A percentile compares a stretch with the other conserved stretches of the same genome.
Conservation (phyloP, 2,888 invertebrate genomes). For the Epinotia brunnichana region DNA sequence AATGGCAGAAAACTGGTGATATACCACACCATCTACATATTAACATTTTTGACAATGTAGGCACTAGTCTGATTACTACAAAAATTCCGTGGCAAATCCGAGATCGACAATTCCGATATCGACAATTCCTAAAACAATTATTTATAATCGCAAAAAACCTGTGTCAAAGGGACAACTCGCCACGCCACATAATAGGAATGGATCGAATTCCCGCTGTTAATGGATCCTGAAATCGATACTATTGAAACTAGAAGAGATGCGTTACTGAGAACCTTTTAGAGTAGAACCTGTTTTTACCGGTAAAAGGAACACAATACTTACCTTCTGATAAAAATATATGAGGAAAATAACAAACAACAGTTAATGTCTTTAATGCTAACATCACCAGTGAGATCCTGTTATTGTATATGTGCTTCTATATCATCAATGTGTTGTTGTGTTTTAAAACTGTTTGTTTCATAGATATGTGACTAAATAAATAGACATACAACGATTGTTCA, state of each 20-base stretch:
- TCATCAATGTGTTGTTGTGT: no score
- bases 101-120: neutral
- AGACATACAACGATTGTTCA: no score
- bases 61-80: no score
- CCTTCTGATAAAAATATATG: neutral
- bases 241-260: constrained; percentile 6
- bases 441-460: no score
- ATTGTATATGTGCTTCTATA: no score
- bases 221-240: constrained; percentile 16
- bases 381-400: no score
- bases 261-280: neutral
- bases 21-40: no score
- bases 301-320: neutral
- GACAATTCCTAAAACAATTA: neutral
- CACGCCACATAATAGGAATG: neutral
- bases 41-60: no score
- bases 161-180: neutral
- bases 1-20: no score
- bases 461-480: no score
- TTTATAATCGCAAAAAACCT: neutral
- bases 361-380: neutral
- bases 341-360: neutral
- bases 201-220: constrained; percentile 11
- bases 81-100: no score
- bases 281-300: neutral